These are phyloP conservation scores for Ailurus styani DNA, from an alignment of 2,113 vertebrate genomes.

Conservation along the genomic window DNA sequence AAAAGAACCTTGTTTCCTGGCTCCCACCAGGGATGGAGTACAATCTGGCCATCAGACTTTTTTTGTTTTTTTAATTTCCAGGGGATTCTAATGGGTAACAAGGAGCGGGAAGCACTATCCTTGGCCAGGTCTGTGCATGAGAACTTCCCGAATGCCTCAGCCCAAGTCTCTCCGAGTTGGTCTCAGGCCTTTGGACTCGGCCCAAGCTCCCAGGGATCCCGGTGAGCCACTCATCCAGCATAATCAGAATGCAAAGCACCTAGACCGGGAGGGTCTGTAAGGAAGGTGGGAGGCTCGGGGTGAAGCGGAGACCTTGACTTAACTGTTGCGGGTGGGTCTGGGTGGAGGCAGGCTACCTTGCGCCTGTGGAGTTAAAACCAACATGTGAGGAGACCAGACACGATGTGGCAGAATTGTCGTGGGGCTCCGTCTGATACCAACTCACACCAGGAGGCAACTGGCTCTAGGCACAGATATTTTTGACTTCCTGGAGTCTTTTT, in stretches of 20 bases:
- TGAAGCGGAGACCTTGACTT: neutral
- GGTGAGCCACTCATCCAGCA: neutral
- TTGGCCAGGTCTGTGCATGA: neutral
- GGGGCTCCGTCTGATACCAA: neutral
- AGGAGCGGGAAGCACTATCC: neutral
- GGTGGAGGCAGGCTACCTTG: neutral
- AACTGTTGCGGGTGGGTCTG: neutral
- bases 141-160: neutral
- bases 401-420: neutral
- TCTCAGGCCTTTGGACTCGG: neutral
- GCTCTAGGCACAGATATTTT: neutral
- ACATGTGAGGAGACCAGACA: neutral
- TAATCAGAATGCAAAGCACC: neutral
- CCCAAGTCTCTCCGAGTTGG: too few relatives aligned
- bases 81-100: neutral
- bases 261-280: neutral
- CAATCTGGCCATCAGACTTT: neutral
- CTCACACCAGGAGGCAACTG: neutral
- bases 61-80: neutral
- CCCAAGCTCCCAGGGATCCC: neutral
- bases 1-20: neutral
- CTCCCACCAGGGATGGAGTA: neutral
- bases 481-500: neutral
- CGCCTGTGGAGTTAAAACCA: neutral
- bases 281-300: fast-evolving